Evolutionary conservation across 2,797 vertebrate species (phyloP), one percentile per base, ranked within the genome.

Genomic region (Phrynocephalus vlangalii): DNA sequence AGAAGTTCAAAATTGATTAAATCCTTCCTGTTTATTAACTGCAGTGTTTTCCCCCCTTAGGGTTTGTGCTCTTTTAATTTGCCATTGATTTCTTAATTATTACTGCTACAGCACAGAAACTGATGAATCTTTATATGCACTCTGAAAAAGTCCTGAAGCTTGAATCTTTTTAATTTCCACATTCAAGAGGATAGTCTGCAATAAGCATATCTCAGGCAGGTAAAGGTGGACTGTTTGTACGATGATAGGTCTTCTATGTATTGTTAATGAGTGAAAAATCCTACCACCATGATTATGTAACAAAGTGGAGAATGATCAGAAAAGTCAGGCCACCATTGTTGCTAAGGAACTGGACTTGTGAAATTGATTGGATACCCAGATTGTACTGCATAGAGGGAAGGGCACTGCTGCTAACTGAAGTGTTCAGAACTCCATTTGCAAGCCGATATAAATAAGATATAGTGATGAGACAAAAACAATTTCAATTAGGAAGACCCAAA

Each of bases 11-110:
- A 93, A 96, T 94, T 93, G 92, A 96, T 96, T 93, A 86, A 82
- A 87, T 33, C 9, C 30, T 91, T 88, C 91, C 73, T 48, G 48
- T 93, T 24, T 89, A 84, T 92, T 95, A 94, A 78, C 89, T 71
- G 1, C 16, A 66, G 44, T 90, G 33, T 66, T 90, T 88, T 85
- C 84, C 92, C 88, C 90, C 89, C 88, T 89, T 84, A 86, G 94
- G 93, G 94, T 91, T 94, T 94, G 85, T 91, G 90, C 68, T 83
- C 92, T 96, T 85, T 96, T 96, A 96, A 96, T 96, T 96, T 96
- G 75, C 86, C 91, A 96, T 96, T 91, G 95, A 97, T 96, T 95
- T 88, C 91, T 91, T 95, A 96, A 96, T 96, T 91, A 96, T 96
- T 92, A 89, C 91, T 88, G 90, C 80, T 93, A 77, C 87, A 87